Conservation (phyloP, 92 coral and sea anemone genomes). For the Galaxea fascicularis region DNA sequence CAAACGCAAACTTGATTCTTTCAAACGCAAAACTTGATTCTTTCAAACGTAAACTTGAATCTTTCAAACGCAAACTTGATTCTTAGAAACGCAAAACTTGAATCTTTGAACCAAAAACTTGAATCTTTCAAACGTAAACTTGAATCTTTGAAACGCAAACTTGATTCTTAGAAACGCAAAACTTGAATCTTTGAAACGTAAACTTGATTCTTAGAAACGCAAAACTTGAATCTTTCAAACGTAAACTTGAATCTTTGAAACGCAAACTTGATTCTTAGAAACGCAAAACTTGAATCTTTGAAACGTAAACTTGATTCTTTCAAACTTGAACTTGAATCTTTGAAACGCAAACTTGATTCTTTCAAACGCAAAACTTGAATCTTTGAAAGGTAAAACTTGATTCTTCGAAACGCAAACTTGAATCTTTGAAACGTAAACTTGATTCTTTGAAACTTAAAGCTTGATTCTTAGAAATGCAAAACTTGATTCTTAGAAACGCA, state of each 20-base stretch:
- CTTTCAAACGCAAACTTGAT: not conserved
- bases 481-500: not conserved
- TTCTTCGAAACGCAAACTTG: too few relatives aligned
- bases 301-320: not conserved
- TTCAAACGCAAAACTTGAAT: not conserved
- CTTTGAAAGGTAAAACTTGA: too few relatives aligned
- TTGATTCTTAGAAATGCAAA: too few relatives aligned
- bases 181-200: not conserved
- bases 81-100: not conserved
- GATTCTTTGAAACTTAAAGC: not conserved
- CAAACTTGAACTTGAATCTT: too few relatives aligned
- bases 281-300: too few relatives aligned
- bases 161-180: not conserved
- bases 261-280: not conserved
- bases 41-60: not conserved
- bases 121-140: not conserved
- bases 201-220: not conserved
- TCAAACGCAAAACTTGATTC: conserved; percentile 2
- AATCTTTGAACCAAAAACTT: too few relatives aligned
- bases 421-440: not conserved
- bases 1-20: not conserved
- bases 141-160: not conserved
- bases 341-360: not conserved
- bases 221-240: too few relatives aligned
- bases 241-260: too few relatives aligned